A percentile compares a stretch with the other conserved stretches of the same genome.
Evolutionary conservation across 1,140 invertebrate species (phyloP).

Genomic region (Onthophagus taurus): DNA sequence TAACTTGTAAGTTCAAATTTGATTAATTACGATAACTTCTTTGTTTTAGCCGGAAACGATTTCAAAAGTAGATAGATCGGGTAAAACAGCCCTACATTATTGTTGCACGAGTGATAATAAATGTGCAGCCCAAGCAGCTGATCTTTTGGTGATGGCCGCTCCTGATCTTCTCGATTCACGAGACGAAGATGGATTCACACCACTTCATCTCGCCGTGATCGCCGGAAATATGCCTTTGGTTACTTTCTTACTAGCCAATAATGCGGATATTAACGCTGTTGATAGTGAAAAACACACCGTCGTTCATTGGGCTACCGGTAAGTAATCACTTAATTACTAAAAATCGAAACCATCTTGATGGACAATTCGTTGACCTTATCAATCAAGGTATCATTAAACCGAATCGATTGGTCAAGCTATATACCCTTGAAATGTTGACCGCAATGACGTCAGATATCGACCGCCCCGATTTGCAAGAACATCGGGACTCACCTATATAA

Average conservation of each 20-base stretch:
- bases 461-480: conserved; percentile 3
- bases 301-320: conserved; percentile 97
- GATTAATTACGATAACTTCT: background rate
- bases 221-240: conserved; percentile 78
- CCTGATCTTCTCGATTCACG: conserved; percentile 68
- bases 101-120: conserved; percentile 54
- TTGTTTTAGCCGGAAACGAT: conserved; percentile 48
- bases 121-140: conserved; percentile 45
- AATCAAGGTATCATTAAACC: conserved; percentile 1
- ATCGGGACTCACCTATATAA: conserved; percentile 6
- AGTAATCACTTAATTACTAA: conserved; percentile 20
- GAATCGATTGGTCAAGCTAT: conserved; percentile 12
- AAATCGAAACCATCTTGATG: background rate
- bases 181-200: conserved; percentile 90
- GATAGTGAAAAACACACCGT: conserved; percentile 92
- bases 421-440: conserved; percentile 13
- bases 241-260: conserved; percentile 66
- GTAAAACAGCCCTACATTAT: conserved; percentile 86
- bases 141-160: conserved; percentile 63
- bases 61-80: conserved; percentile 63
- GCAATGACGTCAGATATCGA: conserved; percentile 13
- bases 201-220: conserved; percentile 86
- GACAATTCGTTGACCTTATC: background rate
- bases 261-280: conserved; percentile 77
- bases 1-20: background rate